A percentile compares a stretch with the other conserved stretches of the same genome.
Evolutionary conservation across 2,113 vertebrate genomes (phyloP).

Genomic region (Solea solea): DNA sequence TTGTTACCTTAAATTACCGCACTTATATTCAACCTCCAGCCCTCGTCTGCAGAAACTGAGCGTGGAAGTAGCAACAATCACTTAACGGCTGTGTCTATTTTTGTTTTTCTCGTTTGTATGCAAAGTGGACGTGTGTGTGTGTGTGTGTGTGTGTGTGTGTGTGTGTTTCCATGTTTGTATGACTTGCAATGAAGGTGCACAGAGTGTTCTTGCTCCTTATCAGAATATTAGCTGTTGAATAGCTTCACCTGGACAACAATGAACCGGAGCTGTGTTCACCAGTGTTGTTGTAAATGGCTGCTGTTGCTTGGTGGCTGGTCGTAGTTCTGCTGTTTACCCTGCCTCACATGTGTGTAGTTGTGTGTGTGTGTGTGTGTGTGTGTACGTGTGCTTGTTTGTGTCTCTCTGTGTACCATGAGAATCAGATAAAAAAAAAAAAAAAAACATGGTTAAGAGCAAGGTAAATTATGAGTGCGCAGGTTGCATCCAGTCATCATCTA

Average conservation of each 20-base stretch:
- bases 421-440: not conserved
- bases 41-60: not conserved
- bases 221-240: constrained; percentile 65
- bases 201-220: constrained; percentile 51
- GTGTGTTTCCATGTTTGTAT: constrained; percentile 36
- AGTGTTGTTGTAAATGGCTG: constrained; percentile 50
- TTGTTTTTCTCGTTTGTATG: constrained; percentile 13
- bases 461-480: constrained; percentile 43
- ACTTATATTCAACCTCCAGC: not conserved
- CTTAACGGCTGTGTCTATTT: not conserved
- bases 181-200: constrained; percentile 28
- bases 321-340: constrained; percentile 61
- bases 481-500: constrained; percentile 34
- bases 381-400: constrained; percentile 5
- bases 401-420: constrained; percentile 8
- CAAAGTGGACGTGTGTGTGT: constrained; percentile 1
- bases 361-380: not conserved
- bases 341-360: constrained; percentile 19
- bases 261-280: constrained; percentile 40
- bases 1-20: not conserved
- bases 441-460: constrained; percentile 31
- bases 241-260: constrained; percentile 55
- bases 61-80: no score
- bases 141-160: constrained; percentile 9
- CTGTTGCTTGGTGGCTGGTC: constrained; percentile 54